Percentiles rank a stretch among this genome's conserved stretches.
Evolutionary conservation across 2,888 invertebrate genomes (phyloP).

Genomic region (Heliconius charithonia): DNA sequence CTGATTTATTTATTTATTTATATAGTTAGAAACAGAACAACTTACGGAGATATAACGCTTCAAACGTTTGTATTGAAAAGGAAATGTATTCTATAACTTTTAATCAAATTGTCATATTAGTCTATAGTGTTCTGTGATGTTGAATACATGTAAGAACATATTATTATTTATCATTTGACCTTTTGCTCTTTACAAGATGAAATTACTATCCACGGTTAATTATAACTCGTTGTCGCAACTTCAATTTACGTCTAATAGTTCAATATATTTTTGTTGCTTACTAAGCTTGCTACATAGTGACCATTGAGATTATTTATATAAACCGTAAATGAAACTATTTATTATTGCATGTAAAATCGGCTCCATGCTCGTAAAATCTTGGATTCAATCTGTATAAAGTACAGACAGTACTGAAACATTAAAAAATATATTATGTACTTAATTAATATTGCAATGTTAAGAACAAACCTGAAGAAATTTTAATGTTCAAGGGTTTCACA

Average conservation of each 20-base stretch:
- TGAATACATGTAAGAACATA: slow-evolving; percentile 33
- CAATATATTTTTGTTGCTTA: slow-evolving; percentile 41
- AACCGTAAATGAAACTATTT: slow-evolving; percentile 56
- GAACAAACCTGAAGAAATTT: not conserved
- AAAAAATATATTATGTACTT: slow-evolving; percentile 51
- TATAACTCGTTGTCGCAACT: slow-evolving; percentile 42
- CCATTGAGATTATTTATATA: slow-evolving; percentile 37
- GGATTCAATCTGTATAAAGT: slow-evolving; percentile 65
- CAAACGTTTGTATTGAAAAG: not conserved
- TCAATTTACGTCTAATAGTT: slow-evolving; percentile 43
- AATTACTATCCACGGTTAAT: slow-evolving; percentile 46
- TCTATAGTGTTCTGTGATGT: slow-evolving; percentile 3
- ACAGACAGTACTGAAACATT: slow-evolving; percentile 58
- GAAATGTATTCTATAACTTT: slow-evolving; percentile 13
- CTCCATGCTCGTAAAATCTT: slow-evolving; percentile 58
- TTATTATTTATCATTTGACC: slow-evolving; percentile 47
- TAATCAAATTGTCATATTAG: slow-evolving; percentile 28
- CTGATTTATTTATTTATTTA: not conserved
- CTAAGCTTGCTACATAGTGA: slow-evolving; percentile 40
- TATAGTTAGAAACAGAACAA: not conserved
- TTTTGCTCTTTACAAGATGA: slow-evolving; percentile 44
- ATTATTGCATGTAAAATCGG: slow-evolving; percentile 49
- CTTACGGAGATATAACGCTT: not conserved
- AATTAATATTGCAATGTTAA: slow-evolving; percentile 25
- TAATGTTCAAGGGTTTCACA: not conserved